phyloP scores from a whole-genome alignment of 1,140 invertebrate genomes.

The Triops cancriformis region DNA sequence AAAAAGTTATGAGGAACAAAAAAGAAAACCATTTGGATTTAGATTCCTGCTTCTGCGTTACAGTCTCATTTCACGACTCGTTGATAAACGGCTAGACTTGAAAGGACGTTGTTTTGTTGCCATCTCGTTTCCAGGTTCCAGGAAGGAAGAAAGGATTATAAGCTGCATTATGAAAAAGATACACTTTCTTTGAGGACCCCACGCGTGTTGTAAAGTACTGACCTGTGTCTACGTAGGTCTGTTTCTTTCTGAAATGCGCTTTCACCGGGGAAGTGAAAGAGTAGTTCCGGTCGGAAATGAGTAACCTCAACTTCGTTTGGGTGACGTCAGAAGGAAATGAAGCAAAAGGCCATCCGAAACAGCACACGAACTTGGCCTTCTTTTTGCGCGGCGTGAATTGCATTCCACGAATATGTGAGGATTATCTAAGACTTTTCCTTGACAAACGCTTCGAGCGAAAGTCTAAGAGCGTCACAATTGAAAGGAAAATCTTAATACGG shows the following conservation, averaged over 20 bases:
- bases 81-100: not conserved
- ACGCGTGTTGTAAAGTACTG: not conserved
- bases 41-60: not conserved
- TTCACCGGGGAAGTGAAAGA: not conserved
- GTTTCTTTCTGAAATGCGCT: not conserved
- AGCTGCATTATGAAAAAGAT: too few species aligned
- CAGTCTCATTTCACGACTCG: not conserved
- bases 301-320: not conserved
- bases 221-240: too few species aligned
- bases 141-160: too few species aligned
- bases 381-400: not conserved
- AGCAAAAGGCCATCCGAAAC: not conserved
- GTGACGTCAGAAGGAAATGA: not conserved
- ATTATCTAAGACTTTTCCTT: not conserved
- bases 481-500: not conserved
- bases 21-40: not conserved
- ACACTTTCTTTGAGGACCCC: not conserved
- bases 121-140: not conserved
- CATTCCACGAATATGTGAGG: not conserved
- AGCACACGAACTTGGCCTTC: not conserved
- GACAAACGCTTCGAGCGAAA: not conserved
- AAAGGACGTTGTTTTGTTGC: not conserved
- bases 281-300: slow-evolving; percentile 9
- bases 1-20: too few species aligned
- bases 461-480: not conserved